These are phyloP conservation scores for Perccottus glenii DNA, from an alignment of 2,113 vertebrate species.

Conservation along the genomic window DNA sequence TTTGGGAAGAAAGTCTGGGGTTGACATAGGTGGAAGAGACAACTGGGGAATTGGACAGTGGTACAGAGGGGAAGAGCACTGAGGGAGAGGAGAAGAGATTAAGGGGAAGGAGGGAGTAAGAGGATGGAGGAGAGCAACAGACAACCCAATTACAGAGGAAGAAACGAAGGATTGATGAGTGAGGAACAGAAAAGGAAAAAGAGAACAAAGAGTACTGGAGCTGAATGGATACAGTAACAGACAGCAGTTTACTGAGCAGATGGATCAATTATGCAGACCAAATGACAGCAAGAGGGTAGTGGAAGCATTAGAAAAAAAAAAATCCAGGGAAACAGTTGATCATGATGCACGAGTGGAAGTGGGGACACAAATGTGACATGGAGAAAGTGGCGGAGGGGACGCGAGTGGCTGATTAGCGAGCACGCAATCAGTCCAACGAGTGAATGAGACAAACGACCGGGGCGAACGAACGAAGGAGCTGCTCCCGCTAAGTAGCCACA, in stretches of 20 bases:
- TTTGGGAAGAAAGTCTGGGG: constrained; percentile 44
- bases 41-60: constrained; percentile 62
- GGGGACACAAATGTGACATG: constrained; percentile 34
- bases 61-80: constrained; percentile 26
- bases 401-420: constrained; percentile 35
- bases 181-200: constrained; percentile 31
- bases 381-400: constrained; percentile 19
- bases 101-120: constrained; percentile 39
- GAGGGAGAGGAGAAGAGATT: constrained; percentile 20
- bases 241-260: constrained; percentile 67
- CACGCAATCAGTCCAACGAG: constrained; percentile 49
- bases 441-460: constrained; percentile 36
- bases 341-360: constrained; percentile 39
- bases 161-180: constrained; percentile 58
- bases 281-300: constrained; percentile 63
- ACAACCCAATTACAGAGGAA: constrained; percentile 68
- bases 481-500: constrained; percentile 35
- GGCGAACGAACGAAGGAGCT: constrained; percentile 19
- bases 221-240: constrained; percentile 49
- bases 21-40: constrained; percentile 65
- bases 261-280: constrained; percentile 70
- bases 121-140: constrained; percentile 55
- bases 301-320: constrained; percentile 32
- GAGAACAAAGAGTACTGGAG: constrained; percentile 39
- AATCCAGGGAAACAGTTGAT: constrained; percentile 22